Evolutionary conservation across 1,140 invertebrate species (phyloP).

Genomic region (Oryctes rhinoceros): DNA sequence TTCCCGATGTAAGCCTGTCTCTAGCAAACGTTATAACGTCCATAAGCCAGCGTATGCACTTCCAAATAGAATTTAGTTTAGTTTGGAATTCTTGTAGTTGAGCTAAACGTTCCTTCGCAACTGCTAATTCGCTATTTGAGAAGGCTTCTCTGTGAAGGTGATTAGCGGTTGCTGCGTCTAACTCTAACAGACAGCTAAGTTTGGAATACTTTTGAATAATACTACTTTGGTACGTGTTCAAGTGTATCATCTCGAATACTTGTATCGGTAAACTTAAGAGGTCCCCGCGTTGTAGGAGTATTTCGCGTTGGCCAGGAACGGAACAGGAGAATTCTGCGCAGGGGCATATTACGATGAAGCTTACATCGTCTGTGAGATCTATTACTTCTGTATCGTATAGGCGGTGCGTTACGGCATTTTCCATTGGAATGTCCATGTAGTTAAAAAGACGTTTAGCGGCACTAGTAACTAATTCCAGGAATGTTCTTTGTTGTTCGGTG

Average conservation of each 20-base stretch:
- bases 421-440: slow-evolving; percentile 78
- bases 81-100: slow-evolving; percentile 84
- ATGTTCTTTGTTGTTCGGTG: slow-evolving; percentile 80
- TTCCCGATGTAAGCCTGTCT: slow-evolving; percentile 68
- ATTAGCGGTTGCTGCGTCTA: slow-evolving; percentile 90
- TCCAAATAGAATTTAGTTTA: slow-evolving; percentile 88
- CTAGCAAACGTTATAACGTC: slow-evolving; percentile 92
- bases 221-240: slow-evolving; percentile 88
- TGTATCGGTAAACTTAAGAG: slow-evolving; percentile 86
- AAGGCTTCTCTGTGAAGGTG: slow-evolving; percentile 94
- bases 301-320: slow-evolving; percentile 85
- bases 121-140: slow-evolving; percentile 84
- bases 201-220: slow-evolving; percentile 90
- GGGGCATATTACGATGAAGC: slow-evolving; percentile 89
- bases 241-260: slow-evolving; percentile 91
- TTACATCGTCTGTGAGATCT: slow-evolving; percentile 86
- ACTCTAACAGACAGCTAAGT: slow-evolving; percentile 89
- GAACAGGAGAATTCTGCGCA: slow-evolving; percentile 89
- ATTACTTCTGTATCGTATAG: slow-evolving; percentile 93
- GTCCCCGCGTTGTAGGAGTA: slow-evolving; percentile 80
- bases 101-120: slow-evolving; percentile 83
- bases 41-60: slow-evolving; percentile 92
- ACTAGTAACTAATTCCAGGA: slow-evolving; percentile 76
- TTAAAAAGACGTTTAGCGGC: slow-evolving; percentile 77
- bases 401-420: slow-evolving; percentile 75